phyloP scores from a whole-genome alignment of 1,140 invertebrate species.

The Apis dorsata region DNA sequence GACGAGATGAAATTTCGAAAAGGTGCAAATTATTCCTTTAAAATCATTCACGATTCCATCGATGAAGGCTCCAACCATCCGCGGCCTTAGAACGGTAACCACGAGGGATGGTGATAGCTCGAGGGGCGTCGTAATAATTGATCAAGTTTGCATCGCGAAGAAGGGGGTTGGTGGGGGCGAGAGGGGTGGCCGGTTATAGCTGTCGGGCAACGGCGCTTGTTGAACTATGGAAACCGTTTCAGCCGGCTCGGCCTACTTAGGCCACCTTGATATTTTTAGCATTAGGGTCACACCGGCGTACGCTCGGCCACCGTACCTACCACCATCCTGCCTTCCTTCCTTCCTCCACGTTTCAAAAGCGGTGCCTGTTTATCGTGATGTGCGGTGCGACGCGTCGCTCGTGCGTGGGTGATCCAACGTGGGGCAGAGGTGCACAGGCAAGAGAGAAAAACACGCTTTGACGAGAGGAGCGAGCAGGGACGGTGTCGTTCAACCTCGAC shows the following conservation, averaged over 20 bases:
- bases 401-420: constrained; percentile 30
- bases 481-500: constrained; percentile 28
- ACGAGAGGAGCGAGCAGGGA: too few species aligned
- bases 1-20: too few species aligned
- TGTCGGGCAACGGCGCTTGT: constrained; percentile 51
- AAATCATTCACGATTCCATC: neutral
- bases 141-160: constrained; percentile 33
- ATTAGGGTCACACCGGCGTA: constrained; percentile 69
- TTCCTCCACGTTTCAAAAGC: constrained; percentile 8
- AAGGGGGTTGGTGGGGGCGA: neutral
- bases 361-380: neutral
- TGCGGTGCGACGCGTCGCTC: neutral
- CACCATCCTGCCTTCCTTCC: constrained; percentile 48
- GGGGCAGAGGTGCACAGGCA: neutral
- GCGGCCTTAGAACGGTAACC: too few species aligned
- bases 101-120: neutral
- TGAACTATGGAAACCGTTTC: constrained; percentile 71
- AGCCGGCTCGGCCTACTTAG: constrained; percentile 70
- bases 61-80: neutral
- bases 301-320: constrained; percentile 36
- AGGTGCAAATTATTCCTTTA: too few species aligned
- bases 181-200: constrained; percentile 34
- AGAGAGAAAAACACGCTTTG: neutral
- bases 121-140: constrained; percentile 38
- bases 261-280: constrained; percentile 71